Evolutionary conservation across 2,113 vertebrate genomes (phyloP).

Genomic region (Gasterosteus aculeatus): DNA sequence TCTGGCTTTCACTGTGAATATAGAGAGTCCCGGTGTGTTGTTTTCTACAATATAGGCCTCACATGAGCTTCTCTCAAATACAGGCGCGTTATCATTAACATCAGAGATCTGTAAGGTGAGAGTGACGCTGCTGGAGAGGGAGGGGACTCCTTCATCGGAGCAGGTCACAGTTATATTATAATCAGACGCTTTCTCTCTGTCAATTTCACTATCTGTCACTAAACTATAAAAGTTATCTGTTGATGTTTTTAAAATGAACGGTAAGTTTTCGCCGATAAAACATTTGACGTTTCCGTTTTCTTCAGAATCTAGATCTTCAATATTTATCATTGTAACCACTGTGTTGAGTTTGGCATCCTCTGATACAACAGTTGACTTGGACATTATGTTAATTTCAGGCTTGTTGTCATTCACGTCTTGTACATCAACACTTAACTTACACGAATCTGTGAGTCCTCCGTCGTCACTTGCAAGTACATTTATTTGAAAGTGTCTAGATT

Average conservation of each 20-base stretch:
- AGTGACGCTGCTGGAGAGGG: too few relatives aligned
- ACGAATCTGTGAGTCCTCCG: slow-evolving; percentile 67
- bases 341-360: slow-evolving; percentile 79
- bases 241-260: slow-evolving; percentile 73
- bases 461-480: slow-evolving; percentile 74
- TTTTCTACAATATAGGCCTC: slow-evolving; percentile 73
- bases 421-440: slow-evolving; percentile 77
- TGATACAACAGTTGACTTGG: slow-evolving; percentile 56
- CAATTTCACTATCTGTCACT: slow-evolving; percentile 66
- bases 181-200: slow-evolving; percentile 27
- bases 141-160: too few relatives aligned
- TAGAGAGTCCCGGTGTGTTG: slow-evolving; percentile 58
- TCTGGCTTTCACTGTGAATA: too few relatives aligned
- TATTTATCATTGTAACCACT: slow-evolving; percentile 79
- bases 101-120: too few relatives aligned
- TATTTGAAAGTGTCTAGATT: slow-evolving; percentile 52
- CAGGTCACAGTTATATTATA: slow-evolving; percentile 52
- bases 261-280: slow-evolving; percentile 54
- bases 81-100: slow-evolving; percentile 68
- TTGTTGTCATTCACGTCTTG: slow-evolving; percentile 74
- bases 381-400: slow-evolving; percentile 71
- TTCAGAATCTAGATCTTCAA: slow-evolving; percentile 41
- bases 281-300: slow-evolving; percentile 70
- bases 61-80: slow-evolving; percentile 71
- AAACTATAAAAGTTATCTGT: slow-evolving; percentile 80